Evolutionary conservation across 2,113 vertebrate genomes (phyloP), one percentile per base, ranked within the genome.

Genomic region (Sapajus apella): DNA sequence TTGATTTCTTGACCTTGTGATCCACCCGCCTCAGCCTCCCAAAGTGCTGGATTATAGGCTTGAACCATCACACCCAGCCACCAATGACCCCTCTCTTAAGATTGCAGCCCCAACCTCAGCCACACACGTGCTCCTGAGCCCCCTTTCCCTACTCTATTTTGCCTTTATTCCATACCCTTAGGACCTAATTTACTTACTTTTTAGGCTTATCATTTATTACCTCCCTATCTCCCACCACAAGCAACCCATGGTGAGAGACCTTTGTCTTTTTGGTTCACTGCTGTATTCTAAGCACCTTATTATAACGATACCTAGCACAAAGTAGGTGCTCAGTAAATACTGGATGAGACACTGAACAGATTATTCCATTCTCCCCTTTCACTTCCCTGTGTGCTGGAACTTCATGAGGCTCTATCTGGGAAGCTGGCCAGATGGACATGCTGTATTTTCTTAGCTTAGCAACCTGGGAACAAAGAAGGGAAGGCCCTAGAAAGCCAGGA

Each of bases 391-490:
- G 0, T 37, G 16, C 80, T 56, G 30, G 55, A 50, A 32, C 72
- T n/a, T 70, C 37, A 1, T 1, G 16, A 85, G 66, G 25, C 23
- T 37, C 12, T 17, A 3, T 81, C 43, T 88, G 73, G 85, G 56
- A 77, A 68, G 30, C 25, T 68, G 58, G 89, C 82, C 86, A 86
- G 72, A 58, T 79, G 70, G 45, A 27, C 52, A 2, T 3, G 30
- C 61, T 52, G 17, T 68, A n/a, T 66, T 86, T 86, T 93, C 79
- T 96, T 93, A 89, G 86, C 95, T 68, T 73, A 37, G 43, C 43
- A 79, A 96, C 87, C 86, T 90, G 32, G 92, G 90, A 79, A 91
- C 45, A 68, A 96, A 93, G 79, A 82, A 91, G 37, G 45, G 90
- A 87, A 91, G 27, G 88, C 50, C 30, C 82, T 30, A 37, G 68